phyloP scores from a whole-genome alignment of 2,888 invertebrate genomes.

The Meganola albula region DNA sequence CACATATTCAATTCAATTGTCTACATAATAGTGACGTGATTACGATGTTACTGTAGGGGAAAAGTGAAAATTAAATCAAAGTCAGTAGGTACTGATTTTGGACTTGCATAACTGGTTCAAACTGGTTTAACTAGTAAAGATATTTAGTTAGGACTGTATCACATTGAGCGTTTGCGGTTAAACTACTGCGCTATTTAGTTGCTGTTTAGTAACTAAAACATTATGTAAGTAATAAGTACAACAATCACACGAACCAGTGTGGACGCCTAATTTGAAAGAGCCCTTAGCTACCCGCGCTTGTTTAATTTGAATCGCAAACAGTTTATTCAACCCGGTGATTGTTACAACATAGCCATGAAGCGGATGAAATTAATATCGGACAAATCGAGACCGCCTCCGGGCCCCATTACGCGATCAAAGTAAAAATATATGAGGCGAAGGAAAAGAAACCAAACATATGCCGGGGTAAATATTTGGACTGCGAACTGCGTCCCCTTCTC shows the following conservation, averaged over 20 bases:
- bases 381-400: slow-evolving; percentile 63
- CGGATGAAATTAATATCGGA: slow-evolving; percentile 66
- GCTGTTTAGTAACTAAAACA: too few species aligned
- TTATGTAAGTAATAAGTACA: too few species aligned
- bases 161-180: too few species aligned
- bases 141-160: too few species aligned
- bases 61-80: slow-evolving; percentile 18
- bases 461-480: slow-evolving; percentile 71
- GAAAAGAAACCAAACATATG: slow-evolving; percentile 77
- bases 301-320: slow-evolving; percentile 30
- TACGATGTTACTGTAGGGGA: slow-evolving; percentile 14
- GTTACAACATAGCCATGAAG: slow-evolving; percentile 33
- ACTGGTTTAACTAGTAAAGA: too few species aligned
- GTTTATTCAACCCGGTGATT: slow-evolving; percentile 38
- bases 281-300: too few species aligned
- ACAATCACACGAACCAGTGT: too few species aligned
- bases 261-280: too few species aligned
- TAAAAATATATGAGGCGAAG: slow-evolving; percentile 75
- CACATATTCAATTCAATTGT: slow-evolving; percentile 28
- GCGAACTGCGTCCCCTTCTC: slow-evolving; percentile 42
- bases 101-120: too few species aligned
- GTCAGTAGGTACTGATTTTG: too few species aligned
- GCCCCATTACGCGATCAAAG: slow-evolving; percentile 70
- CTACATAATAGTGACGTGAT: slow-evolving; percentile 23
- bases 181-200: too few species aligned